Evolutionary conservation across 2,797 vertebrate species (phyloP), one percentile per base, ranked within the genome.

Genomic region (Enteromius argenteus): DNA sequence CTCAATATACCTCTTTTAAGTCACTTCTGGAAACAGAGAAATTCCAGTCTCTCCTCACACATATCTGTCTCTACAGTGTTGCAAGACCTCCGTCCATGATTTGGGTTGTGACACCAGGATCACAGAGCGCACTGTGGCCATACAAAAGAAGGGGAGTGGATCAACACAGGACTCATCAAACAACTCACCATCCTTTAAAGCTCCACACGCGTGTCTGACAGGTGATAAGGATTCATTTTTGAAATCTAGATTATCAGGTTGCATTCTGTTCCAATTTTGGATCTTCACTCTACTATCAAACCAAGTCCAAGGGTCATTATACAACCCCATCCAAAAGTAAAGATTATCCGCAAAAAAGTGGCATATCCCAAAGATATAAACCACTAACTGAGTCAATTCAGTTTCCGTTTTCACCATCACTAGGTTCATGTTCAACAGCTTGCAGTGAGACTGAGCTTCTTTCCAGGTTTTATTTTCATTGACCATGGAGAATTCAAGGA

Each of bases 61-160:
- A 37, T 73, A 74, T 74, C 56, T 39, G 4, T 66, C 80, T 74
- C 58, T 51, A 23, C 71, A 74, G 56, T 64, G 42, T 4, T 35
- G n/a, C 42, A 82, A 19, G 5, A 69, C 80, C 39, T 74, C 58
- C 10, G 49, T 60, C 80, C 80, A 82, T 3, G 71, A 64, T 66
- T 82, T 66, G 42, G 42, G 30, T 64, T 82, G 56, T n/a, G 27
- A 82, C 71, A 82, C 80, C 56, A 82, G 42, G 14, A 74, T 74
- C 56, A 82, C 23, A 13, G 80, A 74, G 14, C 32, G 71, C 21
- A 74, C 58, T 2, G 1, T 39, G 30, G 9, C 44, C 21, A n/a
- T 17, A 74, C 71, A 42, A 51, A 67, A 79, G 11, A 79, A 79
- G 32, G 62, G 19, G 5, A 66, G 62, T 19, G 44, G 17, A 4